These are phyloP conservation scores for Oxytorus armatus DNA, from an alignment of 2,888 invertebrate genomes.

Conservation along the genomic window DNA sequence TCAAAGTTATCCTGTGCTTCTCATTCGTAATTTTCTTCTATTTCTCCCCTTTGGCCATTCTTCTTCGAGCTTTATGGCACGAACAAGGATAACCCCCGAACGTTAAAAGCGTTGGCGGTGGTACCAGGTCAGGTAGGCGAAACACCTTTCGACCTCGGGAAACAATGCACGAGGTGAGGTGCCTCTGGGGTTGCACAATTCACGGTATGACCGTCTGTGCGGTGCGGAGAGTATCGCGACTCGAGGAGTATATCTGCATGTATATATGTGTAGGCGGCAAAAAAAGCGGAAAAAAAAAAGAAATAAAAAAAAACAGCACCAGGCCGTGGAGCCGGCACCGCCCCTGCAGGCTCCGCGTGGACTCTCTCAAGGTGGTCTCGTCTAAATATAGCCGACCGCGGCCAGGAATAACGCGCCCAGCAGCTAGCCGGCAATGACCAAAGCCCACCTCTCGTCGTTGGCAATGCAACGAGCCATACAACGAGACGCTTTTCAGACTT, in stretches of 20 bases:
- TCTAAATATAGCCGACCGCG: conserved; percentile 82
- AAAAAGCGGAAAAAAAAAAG: conserved; percentile 17
- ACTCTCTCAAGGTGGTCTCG: conserved; percentile 83
- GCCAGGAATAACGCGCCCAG: conserved; percentile 82
- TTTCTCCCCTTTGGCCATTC: too few species aligned
- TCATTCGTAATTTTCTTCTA: too few species aligned
- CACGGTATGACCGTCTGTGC: conserved; percentile 8
- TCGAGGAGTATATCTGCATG: background rate
- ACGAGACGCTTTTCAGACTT: conserved; percentile 28
- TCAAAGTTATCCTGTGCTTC: too few species aligned
- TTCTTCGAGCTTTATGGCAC: conserved; percentile 2
- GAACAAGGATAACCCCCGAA: background rate
- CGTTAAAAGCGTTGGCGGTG: background rate
- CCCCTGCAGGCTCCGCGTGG: conserved; percentile 64
- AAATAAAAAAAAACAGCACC: conserved; percentile 38
- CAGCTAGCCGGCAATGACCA: conserved; percentile 80
- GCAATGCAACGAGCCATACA: conserved; percentile 32
- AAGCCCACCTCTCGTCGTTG: conserved; percentile 73
- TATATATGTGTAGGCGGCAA: conserved; percentile 28
- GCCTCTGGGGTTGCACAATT: conserved; percentile 44
- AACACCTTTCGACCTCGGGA: conserved; percentile 40
- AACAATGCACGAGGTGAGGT: conserved; percentile 23
- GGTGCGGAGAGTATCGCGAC: background rate
- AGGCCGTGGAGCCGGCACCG: conserved; percentile 59
- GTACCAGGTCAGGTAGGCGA: conserved; percentile 29